Base-by-base conservation (phyloP, 2,888 invertebrate species). In the Melieria omissa region DNA sequence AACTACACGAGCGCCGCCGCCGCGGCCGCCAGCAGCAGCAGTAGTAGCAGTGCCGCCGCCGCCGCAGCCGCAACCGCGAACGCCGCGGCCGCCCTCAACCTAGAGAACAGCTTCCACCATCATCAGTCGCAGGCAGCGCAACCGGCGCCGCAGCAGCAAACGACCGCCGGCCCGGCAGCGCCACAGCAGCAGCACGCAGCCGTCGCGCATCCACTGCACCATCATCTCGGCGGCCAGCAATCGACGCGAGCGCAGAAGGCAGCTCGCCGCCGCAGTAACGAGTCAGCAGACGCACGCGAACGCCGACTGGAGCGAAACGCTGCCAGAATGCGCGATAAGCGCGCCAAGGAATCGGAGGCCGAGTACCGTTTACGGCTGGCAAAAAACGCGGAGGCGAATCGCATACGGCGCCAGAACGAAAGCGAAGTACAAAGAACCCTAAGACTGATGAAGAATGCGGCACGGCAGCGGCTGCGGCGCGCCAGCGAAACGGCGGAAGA, bases 381-480 rank as follows among this genome's bases (percentile, higher is more conserved):
- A 41, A 85, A 85, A 73, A 87, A 87, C 73, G 87, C 87, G 65
- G 86, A 87, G 78, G 86, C 87, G 74, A 87, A 87, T 79, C 85
- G 87, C 60, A 72, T 86, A 75, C 86, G 86, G 74, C 80, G 87
- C 75, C 86, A 87, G 79, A 87, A 86, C 76, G 87, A 87, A 83
- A 83, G 80, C 77, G 86, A 87, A 82, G 84, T 86, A 81, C 86
- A 87, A 84, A 84, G 87, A 83, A 85, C 86, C 78, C 73, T 84
- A 78, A 85, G 87, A 84, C 84, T 86, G 83, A 86, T 87, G 85
- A 86, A 86, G 80, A 86, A 87, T 77, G 87, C 87, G 63, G 87
- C 86, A 16, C 80, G 87, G 44, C 87, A 87, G 77, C 80, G 87
- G 57, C 77, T 86, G 79, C 81, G 87, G 68, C 83, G 87, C 46